Base-by-base conservation (phyloP, 1,140 invertebrate genomes). In the Psilanteris sp. region DNA sequence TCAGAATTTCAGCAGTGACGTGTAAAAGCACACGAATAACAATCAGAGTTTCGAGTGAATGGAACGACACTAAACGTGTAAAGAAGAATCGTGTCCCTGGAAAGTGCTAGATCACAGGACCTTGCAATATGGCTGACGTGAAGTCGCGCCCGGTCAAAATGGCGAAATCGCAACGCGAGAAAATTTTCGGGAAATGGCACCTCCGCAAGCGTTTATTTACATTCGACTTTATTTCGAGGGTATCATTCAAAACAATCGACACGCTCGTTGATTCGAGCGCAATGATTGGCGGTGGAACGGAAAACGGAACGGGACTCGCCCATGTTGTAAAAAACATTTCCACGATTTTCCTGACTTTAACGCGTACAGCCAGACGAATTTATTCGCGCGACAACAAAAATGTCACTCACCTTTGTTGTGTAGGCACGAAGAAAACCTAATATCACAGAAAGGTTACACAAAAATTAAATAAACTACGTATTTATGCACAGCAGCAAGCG, bases 91-190 rank as follows among this genome's bases (percentile, higher is more conserved):
- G 54, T 48, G 55, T 62, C 74, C 54, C 64, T 77, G 77, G 78
- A 84, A 85, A 84, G 71, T 71, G 75, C 78, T 77, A 78, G 79
- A 83, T 73, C 76, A 72, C 77, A 77, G 75, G 78, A 80, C 64
- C 68, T 71, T 48, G 44, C 64, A 78, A 88, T 73, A 88, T 87
- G 87, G 87, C 87, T 71, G 85, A 74, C 75, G 70, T 68, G 76
- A 82, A 83, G 78, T 83, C 77, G 73, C 70, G 52, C 78, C 81
- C 78, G 78, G 76, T 79, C 84, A 87, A 88, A 81, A 87, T 88
- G 87, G 87, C 86, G 85, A 80, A 34, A 57, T 29, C 9, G 9
- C 29, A 44, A 10, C 36, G 39, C 36, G 29, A 44, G 46, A 78
- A 76, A 78, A 77, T 77, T 48, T 39, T n/a, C 32, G 24, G 29